These are phyloP conservation scores for Dasyprocta punctata DNA, from an alignment of 2,113 vertebrate species.

Conservation along the genomic window DNA sequence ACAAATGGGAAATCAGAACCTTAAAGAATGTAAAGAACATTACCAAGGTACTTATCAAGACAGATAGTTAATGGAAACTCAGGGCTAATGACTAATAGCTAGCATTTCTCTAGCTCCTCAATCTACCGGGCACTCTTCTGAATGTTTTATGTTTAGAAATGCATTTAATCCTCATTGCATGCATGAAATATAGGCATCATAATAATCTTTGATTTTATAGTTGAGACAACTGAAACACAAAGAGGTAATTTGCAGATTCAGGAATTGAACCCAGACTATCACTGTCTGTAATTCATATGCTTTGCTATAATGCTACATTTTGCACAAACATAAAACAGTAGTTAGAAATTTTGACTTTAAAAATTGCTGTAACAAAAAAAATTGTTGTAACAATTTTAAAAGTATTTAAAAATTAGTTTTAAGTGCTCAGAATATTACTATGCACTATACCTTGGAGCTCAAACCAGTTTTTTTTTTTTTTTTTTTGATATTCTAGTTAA, in stretches of 20 bases:
- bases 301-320: background rate
- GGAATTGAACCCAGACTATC: background rate
- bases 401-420: background rate
- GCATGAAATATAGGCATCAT: slow-evolving; percentile 24
- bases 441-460: background rate
- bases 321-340: background rate
- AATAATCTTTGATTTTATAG: slow-evolving; percentile 43
- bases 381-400: background rate
- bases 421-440: background rate
- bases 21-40: slow-evolving; percentile 55
- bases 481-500: background rate
- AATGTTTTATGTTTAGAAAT: slow-evolving; percentile 48
- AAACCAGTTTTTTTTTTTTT: background rate
- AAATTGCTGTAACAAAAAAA: background rate
- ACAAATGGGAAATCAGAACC: slow-evolving; percentile 64
- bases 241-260: background rate
- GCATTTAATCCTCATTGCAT: slow-evolving; percentile 61
- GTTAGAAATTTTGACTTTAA: background rate
- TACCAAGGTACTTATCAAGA: slow-evolving; percentile 69
- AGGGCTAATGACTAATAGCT: slow-evolving; percentile 65
- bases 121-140: slow-evolving; percentile 57
- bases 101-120: slow-evolving; percentile 62
- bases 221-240: background rate
- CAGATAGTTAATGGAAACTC: slow-evolving; percentile 65
- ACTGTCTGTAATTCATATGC: background rate